Conservation (phyloP, 2,113 vertebrate genomes). For the Amazona vittata region DNA sequence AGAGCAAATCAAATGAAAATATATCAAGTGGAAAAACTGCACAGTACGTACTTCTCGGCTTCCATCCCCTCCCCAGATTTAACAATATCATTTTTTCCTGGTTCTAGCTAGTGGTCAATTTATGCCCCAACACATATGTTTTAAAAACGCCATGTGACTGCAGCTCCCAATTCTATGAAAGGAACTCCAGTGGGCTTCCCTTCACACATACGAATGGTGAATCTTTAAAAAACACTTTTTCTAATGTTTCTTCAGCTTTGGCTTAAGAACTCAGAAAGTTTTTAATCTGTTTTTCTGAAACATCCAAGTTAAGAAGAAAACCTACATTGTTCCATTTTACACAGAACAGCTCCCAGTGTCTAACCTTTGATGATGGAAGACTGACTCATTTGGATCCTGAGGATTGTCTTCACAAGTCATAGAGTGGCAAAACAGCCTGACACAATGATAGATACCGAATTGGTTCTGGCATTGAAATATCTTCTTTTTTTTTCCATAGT, state of each 20-base stretch:
- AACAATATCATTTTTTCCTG: not conserved
- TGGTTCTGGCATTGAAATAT: not conserved
- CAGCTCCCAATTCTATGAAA: not conserved
- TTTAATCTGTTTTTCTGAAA: not conserved
- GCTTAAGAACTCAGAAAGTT: not conserved
- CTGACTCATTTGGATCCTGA: not conserved
- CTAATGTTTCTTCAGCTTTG: not conserved
- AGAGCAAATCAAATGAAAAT: slow-evolving; percentile 45
- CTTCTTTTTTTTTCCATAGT: not conserved
- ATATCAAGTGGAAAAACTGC: not conserved
- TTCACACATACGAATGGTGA: not conserved
- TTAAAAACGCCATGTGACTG: not conserved
- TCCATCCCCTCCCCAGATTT: not conserved
- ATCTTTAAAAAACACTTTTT: not conserved
- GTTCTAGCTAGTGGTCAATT: not conserved
- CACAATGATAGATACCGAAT: not conserved
- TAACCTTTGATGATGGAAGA: not conserved
- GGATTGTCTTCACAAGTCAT: not conserved
- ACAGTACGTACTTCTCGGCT: not conserved
- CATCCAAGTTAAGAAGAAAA: not conserved
- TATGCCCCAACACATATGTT: not conserved
- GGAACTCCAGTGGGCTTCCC: not conserved
- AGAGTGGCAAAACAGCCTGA: not conserved
- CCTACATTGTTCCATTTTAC: not conserved
- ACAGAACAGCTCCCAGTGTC: not conserved